Conservation (phyloP, 1,140 invertebrate genomes). For the Teleopsis dalmanni region DNA sequence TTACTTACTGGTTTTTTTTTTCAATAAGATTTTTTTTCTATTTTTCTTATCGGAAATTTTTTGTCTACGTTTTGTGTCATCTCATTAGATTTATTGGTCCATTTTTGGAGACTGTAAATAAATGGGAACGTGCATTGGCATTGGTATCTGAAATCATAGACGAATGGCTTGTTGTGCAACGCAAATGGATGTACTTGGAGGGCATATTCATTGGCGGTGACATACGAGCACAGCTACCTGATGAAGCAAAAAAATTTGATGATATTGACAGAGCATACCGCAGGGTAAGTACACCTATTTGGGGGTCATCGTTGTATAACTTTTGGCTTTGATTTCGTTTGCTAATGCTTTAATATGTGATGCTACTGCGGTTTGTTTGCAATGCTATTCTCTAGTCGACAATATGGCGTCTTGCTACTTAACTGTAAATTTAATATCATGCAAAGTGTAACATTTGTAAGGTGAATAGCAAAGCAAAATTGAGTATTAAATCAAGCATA, state of each 20-base stretch:
- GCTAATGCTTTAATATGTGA: background rate
- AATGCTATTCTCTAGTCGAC: slow-evolving; percentile 21
- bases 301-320: too few relatives aligned
- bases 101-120: slow-evolving; percentile 69
- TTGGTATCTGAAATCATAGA: slow-evolving; percentile 78
- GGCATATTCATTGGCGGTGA: slow-evolving; percentile 85
- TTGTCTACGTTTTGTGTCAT: background rate
- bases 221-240: slow-evolving; percentile 73
- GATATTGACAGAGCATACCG: slow-evolving; percentile 73
- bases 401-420: slow-evolving; percentile 42
- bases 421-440: slow-evolving; percentile 36
- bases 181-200: slow-evolving; percentile 85
- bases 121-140: slow-evolving; percentile 74
- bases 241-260: slow-evolving; percentile 83
- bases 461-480: too few relatives aligned
- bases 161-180: slow-evolving; percentile 74
- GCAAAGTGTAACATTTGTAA: too few relatives aligned
- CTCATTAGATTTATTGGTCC: slow-evolving; percentile 69
- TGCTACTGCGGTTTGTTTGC: background rate
- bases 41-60: background rate
- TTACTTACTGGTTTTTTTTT: background rate
- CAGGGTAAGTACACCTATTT: slow-evolving; percentile 51
- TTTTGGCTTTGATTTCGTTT: slow-evolving; percentile 15
- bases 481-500: too few relatives aligned
- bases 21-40: background rate